Percentiles rank a stretch among this genome's conserved stretches.
Evolutionary conservation across 1,140 invertebrate species (phyloP).

Genomic region (Akabosia matsudoensis): DNA sequence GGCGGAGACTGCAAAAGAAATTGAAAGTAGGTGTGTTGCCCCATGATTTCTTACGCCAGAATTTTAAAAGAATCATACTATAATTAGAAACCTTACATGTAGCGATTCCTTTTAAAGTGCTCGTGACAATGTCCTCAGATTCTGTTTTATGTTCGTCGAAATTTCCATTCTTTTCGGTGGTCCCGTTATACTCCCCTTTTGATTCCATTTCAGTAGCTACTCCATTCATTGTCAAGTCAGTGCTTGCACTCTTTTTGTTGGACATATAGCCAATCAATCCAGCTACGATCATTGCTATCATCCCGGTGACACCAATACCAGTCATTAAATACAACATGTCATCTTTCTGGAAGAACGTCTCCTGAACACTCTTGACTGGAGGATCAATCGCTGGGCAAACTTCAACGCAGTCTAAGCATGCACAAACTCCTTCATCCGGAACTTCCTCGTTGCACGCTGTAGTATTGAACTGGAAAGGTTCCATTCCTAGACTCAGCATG

Average conservation of each 20-base stretch:
- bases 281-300: not conserved
- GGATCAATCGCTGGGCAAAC: constrained; percentile 67
- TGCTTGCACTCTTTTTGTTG: not conserved
- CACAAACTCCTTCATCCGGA: constrained; percentile 61
- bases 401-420: constrained; percentile 79
- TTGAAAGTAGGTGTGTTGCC: not conserved
- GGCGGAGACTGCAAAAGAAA: constrained; percentile 63
- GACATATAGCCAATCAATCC: not conserved
- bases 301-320: not conserved
- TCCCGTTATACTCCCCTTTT: not conserved
- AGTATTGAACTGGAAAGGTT: not conserved
- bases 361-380: not conserved
- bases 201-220: not conserved
- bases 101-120: not conserved
- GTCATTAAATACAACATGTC: constrained; percentile 2
- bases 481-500: constrained; percentile 23
- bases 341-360: not conserved
- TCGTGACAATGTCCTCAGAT: not conserved
- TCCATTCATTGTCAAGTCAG: not conserved
- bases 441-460: constrained; percentile 12
- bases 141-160: not conserved
- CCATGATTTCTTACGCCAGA: not conserved
- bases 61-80: not conserved
- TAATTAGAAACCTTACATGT: not conserved
- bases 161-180: not conserved